A percentile compares a stretch with the other conserved stretches of the same genome.
These are phyloP conservation scores for Shargacucullia verbasci DNA, from an alignment of 2,888 invertebrate genomes.

Conservation along the genomic window DNA sequence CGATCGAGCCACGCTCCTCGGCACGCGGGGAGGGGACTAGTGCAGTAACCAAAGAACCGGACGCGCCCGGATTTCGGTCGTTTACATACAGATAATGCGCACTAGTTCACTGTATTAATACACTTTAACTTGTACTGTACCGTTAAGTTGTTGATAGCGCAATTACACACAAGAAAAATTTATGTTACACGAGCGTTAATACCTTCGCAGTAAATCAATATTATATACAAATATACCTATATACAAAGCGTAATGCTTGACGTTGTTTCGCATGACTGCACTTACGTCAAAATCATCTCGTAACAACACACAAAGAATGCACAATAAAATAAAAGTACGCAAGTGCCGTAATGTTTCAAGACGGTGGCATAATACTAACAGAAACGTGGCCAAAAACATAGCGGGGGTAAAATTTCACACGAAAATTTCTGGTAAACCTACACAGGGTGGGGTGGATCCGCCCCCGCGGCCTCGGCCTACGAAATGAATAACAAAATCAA, in stretches of 20 bases:
- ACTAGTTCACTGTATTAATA: slow-evolving; percentile 31
- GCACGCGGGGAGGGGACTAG: slow-evolving; percentile 17
- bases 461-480: slow-evolving; percentile 60
- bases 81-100: slow-evolving; percentile 43
- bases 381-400: slow-evolving; percentile 39
- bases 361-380: slow-evolving; percentile 51
- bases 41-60: slow-evolving; percentile 57
- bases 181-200: slow-evolving; percentile 6
- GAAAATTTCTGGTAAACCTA: slow-evolving; percentile 60
- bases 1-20: slow-evolving; percentile 36
- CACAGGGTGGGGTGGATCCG: slow-evolving; percentile 45
- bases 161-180: slow-evolving; percentile 4
- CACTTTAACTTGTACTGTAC: slow-evolving; percentile 40
- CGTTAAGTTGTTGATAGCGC: slow-evolving; percentile 4
- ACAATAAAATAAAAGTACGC: slow-evolving; percentile 45
- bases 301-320: slow-evolving; percentile 49
- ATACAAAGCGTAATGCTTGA: slow-evolving; percentile 20
- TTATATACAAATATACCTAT: neutral
- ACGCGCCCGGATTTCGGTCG: slow-evolving; percentile 50
- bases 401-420: slow-evolving; percentile 57
- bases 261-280: slow-evolving; percentile 29
- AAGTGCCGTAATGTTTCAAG: slow-evolving; percentile 52
- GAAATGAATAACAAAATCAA: slow-evolving; percentile 78
- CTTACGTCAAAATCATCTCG: slow-evolving; percentile 39
- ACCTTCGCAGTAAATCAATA: slow-evolving; percentile 30